A percentile compares a stretch with the other conserved stretches of the same genome.
Conservation (phyloP, 2,888 invertebrate species). For the Muschampia plurimacula region DNA sequence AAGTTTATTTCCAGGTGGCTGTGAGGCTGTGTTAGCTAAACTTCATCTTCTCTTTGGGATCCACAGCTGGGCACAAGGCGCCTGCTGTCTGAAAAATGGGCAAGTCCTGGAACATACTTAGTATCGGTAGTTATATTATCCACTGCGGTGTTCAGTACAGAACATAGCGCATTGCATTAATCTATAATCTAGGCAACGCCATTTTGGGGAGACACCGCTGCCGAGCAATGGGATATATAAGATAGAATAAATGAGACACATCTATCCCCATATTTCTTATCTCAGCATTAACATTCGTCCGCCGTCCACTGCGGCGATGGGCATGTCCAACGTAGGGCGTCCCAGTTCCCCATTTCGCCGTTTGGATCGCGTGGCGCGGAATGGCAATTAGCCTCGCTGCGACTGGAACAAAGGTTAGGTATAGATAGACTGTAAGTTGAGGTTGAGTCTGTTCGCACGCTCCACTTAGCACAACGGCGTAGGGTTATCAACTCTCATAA, state of each 20-base stretch:
- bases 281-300: constrained; percentile 30
- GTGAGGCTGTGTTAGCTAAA: no score
- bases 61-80: no score
- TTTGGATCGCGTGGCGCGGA: constrained; percentile 39
- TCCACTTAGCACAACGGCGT: neutral
- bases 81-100: no score
- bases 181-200: no score
- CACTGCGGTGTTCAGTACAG: no score
- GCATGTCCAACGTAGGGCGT: constrained; percentile 43
- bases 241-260: neutral
- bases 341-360: constrained; percentile 49
- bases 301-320: constrained; percentile 10
- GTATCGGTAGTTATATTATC: no score
- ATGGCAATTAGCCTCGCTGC: constrained; percentile 47
- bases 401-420: constrained; percentile 23
- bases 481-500: neutral
- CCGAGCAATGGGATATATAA: neutral
- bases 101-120: no score
- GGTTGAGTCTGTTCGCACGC: constrained; percentile 21
- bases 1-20: no score
- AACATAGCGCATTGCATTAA: no score
- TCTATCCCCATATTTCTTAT: constrained; percentile 13
- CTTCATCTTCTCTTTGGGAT: no score
- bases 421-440: neutral
- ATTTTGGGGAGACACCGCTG: no score